Evolutionary conservation across 53 echinoderm and acorn worm species (phyloP).

Genomic region (Holothuria leucospilota): DNA sequence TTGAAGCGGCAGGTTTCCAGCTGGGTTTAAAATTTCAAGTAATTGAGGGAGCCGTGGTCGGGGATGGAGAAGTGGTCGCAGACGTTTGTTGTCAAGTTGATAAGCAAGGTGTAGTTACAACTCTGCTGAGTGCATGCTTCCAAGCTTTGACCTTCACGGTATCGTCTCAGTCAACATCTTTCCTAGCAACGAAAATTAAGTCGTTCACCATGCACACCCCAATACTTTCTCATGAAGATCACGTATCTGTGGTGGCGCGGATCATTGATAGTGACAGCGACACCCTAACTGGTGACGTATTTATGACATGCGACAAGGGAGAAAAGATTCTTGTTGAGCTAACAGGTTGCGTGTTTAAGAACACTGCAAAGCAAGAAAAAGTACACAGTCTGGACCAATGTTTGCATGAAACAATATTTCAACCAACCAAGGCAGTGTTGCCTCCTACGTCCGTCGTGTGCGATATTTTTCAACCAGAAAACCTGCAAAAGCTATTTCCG

Average conservation of each 20-base stretch:
- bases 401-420: conserved; percentile 77
- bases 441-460: conserved; percentile 67
- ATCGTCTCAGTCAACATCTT: conserved; percentile 66
- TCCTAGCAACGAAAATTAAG: conserved; percentile 66
- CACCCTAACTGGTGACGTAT: conserved; percentile 69
- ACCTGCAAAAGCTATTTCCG: conserved; percentile 55
- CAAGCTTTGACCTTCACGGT: conserved; percentile 69
- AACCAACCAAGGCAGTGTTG: conserved; percentile 62
- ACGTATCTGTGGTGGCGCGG: conserved; percentile 66
- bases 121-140: conserved; percentile 80
- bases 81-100: conserved; percentile 56
- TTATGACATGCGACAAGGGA: conserved; percentile 64
- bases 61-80: conserved; percentile 74
- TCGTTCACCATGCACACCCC: conserved; percentile 71
- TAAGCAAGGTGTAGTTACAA: conserved; percentile 73
- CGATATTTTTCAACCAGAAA: conserved; percentile 71
- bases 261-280: conserved; percentile 80
- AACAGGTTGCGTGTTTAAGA: conserved; percentile 67
- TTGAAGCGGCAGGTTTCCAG: conserved; percentile 65
- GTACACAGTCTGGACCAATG: conserved; percentile 70
- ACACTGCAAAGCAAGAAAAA: conserved; percentile 44
- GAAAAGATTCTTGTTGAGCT: conserved; percentile 63
- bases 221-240: conserved; percentile 72
- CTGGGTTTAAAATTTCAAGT: conserved; percentile 76
- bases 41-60: conserved; percentile 67